Evolutionary conservation across 2,113 vertebrate genomes (phyloP).

Genomic region (Passer montanus): DNA sequence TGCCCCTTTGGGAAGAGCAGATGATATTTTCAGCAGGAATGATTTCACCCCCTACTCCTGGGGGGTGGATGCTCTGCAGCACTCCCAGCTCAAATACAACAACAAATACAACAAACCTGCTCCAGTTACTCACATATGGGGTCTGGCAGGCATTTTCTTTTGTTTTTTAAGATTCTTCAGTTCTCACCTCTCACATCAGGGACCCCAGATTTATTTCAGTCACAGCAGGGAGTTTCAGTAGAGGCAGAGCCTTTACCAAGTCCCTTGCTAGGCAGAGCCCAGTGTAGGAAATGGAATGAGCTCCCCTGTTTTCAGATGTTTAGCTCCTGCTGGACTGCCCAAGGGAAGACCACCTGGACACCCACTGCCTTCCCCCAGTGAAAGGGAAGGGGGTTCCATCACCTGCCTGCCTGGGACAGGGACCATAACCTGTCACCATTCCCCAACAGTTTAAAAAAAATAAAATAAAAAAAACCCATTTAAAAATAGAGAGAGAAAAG

Average conservation of each 20-base stretch:
- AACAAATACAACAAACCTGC: neutral
- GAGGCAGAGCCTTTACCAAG: neutral
- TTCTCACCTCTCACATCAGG: neutral
- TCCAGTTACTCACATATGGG: neutral
- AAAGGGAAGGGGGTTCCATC: neutral
- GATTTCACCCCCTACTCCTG: neutral
- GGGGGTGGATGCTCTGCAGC: neutral
- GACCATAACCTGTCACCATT: neutral
- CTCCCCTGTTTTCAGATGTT: neutral
- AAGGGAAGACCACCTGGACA: neutral
- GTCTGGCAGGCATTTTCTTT: neutral
- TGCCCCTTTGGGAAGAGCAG: neutral
- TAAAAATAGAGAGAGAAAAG: rapidly evolving
- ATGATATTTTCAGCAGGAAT: neutral
- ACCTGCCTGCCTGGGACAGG: neutral
- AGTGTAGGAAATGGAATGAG: neutral
- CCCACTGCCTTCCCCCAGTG: neutral
- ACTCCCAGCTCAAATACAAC: neutral
- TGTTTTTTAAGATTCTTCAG: neutral
- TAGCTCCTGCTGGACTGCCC: neutral
- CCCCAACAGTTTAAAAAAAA: neutral
- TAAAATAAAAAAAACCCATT: no score
- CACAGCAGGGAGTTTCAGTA: neutral
- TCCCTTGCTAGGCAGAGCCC: neutral
- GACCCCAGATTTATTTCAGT: neutral